phyloP scores from a whole-genome alignment of 2,797 vertebrate species.

The Megaceryle alcyon region DNA sequence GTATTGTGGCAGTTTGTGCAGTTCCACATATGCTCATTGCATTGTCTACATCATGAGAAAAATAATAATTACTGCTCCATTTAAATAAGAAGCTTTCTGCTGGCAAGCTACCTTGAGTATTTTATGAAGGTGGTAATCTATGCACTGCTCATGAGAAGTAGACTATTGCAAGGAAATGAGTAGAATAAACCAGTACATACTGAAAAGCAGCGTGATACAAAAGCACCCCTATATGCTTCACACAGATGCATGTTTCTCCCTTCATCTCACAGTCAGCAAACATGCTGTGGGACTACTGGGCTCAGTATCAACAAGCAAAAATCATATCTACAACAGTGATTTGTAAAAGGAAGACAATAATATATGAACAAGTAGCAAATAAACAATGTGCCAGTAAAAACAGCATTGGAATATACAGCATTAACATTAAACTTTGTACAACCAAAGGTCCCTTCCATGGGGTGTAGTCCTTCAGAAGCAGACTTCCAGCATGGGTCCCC shows the following conservation, averaged over 20 bases:
- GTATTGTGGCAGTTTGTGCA: neutral
- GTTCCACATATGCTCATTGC: neutral
- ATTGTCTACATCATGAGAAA: neutral
- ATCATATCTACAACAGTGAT: accelerated
- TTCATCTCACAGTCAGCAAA: neutral
- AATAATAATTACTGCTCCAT: neutral
- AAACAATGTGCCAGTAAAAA: neutral
- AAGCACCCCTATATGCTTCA: neutral
- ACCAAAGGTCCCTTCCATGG: neutral
- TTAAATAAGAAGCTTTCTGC: neutral
- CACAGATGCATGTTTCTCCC: neutral
- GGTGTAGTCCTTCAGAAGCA: neutral
- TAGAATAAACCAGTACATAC: neutral
- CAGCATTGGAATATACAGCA: neutral
- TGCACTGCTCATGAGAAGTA: neutral
- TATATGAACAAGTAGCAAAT: neutral
- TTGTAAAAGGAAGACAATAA: neutral
- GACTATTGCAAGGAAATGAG: neutral
- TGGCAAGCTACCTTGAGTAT: neutral
- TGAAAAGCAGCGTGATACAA: neutral
- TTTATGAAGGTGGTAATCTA: neutral
- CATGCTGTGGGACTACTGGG: neutral
- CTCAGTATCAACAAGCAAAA: neutral
- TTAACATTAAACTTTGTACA: neutral
- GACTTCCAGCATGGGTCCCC: neutral